These are phyloP conservation scores for Lathamus discolor DNA, from an alignment of 2,113 vertebrate genomes.

Conservation along the genomic window DNA sequence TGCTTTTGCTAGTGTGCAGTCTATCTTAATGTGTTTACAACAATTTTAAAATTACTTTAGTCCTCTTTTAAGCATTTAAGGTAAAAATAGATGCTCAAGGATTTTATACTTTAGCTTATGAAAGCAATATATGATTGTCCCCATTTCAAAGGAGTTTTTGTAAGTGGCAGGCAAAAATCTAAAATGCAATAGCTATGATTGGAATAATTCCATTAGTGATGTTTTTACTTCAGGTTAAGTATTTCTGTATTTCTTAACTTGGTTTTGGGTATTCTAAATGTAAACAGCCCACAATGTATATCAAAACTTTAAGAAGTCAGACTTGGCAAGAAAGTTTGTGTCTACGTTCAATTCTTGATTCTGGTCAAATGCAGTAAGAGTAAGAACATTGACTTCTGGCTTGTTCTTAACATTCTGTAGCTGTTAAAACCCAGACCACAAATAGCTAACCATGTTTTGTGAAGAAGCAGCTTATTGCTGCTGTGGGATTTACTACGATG, in stretches of 20 bases:
- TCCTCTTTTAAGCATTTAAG: background rate
- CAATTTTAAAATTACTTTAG: background rate
- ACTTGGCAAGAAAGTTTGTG: background rate
- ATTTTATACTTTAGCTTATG: background rate
- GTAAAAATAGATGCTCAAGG: background rate
- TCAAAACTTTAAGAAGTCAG: background rate
- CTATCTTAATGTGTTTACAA: background rate
- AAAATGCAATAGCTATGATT: background rate
- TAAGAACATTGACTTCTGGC: background rate
- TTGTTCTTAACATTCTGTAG: background rate
- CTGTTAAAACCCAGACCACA: background rate
- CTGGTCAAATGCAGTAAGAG: background rate
- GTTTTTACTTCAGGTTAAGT: background rate
- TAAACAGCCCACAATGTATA: background rate
- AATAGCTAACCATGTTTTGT: background rate
- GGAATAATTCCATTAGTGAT: background rate
- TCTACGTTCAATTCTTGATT: background rate
- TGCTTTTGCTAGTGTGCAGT: background rate
- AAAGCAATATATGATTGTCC: background rate
- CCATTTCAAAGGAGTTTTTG: background rate
- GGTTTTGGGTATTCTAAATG: background rate
- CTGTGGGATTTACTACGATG: background rate
- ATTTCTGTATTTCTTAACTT: background rate
- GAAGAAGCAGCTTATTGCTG: background rate
- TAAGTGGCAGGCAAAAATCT: background rate